A percentile compares a stretch with the other conserved stretches of the same genome.
Evolutionary conservation across 2,797 vertebrate genomes (phyloP).

Genomic region (Epinephelus awoara): DNA sequence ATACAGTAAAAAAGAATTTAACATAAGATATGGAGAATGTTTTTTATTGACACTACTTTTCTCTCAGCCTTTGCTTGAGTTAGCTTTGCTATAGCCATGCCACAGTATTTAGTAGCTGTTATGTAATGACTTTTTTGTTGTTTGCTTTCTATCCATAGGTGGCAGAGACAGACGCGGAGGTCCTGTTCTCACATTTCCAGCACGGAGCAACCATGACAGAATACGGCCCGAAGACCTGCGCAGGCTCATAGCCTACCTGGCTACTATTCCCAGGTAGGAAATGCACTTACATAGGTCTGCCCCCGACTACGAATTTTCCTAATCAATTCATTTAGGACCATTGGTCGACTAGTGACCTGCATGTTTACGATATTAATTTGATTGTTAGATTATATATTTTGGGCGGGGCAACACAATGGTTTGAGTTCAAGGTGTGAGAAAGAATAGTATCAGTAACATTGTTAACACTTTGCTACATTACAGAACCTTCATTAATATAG

Average conservation of each 20-base stretch:
- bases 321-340: too few species aligned
- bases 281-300: background rate
- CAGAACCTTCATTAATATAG: too few species aligned
- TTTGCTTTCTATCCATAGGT: constrained; percentile 81
- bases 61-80: background rate
- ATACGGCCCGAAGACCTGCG: constrained; percentile 98
- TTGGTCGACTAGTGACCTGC: too few species aligned
- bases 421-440: too few species aligned
- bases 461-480: too few species aligned
- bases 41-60: background rate
- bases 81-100: background rate
- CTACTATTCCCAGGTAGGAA: constrained; percentile 94
- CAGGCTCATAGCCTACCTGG: constrained; percentile 94
- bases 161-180: constrained; percentile 97
- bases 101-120: background rate
- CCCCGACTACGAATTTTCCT: too few species aligned
- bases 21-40: background rate
- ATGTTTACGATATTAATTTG: too few species aligned
- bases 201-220: constrained; percentile 97
- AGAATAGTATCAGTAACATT: too few species aligned
- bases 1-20: background rate
- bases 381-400: too few species aligned
- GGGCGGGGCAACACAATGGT: too few species aligned
- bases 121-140: background rate
- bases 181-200: constrained; percentile 96